Evolutionary conservation across 2,797 vertebrate genomes (phyloP), one percentile per base, ranked within the genome.

Genomic region (Gambelia wislizenii): DNA sequence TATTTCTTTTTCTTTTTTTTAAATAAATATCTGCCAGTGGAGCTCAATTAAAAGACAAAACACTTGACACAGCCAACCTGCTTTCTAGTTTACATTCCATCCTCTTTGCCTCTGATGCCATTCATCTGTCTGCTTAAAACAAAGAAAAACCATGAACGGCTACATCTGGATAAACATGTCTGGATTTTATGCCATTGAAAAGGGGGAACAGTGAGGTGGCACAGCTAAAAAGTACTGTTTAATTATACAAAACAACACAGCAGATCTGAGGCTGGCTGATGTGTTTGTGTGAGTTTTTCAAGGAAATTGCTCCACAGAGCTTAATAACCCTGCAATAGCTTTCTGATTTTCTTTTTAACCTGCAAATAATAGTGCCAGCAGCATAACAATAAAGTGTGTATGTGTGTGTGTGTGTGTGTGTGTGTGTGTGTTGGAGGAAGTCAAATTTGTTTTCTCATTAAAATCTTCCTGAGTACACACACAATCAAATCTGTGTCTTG

Each of bases 1-100:
- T 4, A 10, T 56, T 85, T 76, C 67, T 84, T 2, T n/a, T 87
- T 86, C 75, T 70, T 27, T 69, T 83, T 77, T 69, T 88, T 47
- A 47, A 2, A 33, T 87, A n/a, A n/a, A n/a, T n/a, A n/a, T n/a
- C n/a, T n/a, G n/a, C n/a, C 13, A 39, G 88, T 79, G 72, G 67
- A 79, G 85, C 44, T 91, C 90, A 91, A 3, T 90, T 90, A 86
- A 92, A 84, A 87, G 83, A 86, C 39, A 61, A 80, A 80, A 80
- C 8, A 25, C 22, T 42, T 22, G 59, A 86, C 59, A 1, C 30
- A 10, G 4, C 16, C 8, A 20, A 44, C 39, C 77, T 76, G 33
- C 12, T 47, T 47, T 79, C 25, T 69, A 86, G 80, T 88, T 89
- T 83, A 54, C 49, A 18, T 20, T 7, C 82, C 64, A 30, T 49